Evolutionary conservation across 2,888 invertebrate species (phyloP), one percentile per base, ranked within the genome.

Genomic region (Chymomyza procnemis): DNA sequence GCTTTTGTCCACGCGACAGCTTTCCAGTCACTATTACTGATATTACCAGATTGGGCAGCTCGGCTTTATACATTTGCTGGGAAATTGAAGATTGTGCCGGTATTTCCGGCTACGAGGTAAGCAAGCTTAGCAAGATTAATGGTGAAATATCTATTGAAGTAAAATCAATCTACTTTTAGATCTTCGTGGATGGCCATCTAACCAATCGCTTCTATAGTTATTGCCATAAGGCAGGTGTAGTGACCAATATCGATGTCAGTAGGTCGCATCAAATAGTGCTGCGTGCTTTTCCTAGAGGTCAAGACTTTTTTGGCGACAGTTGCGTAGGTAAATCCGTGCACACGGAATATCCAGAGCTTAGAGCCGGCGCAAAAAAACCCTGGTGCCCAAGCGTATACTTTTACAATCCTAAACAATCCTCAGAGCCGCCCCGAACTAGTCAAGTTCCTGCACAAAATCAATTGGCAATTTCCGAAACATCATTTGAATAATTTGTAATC

Each of bases 41-140:
- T 19, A 88, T 90, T 4, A 75, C 76, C 12, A 85, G 85, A 19
- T 64, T 90, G 22, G 90, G 89, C 12, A 66, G 79, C 34, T 69
- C 79, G 30, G 87, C 90, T 19, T 79, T 90, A 54, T 89, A 87
- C 56, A 70, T 91, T 46, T 85, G 83, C 67, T 90, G 90, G 90
- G 79, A 71, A 26, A 72, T 89, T 55, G 79, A 84, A 61, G 88
- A 88, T 72, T 80, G 87, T 60, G 67, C 46, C 52, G 89, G 83
- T 41, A 80, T 91, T 71, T 85, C 74, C 16, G 91, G 91, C 8
- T 91, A 89, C 64, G 90, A 90, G 88, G 90, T 90, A 47, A 21
- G 48, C 0, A 4, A n/a, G 2, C 6, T 4, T 4, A 14, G 30
- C 1, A 3, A 16, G 3, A 2, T 1, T 26, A 21, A 48, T 12